Base-by-base conservation (phyloP, 2,888 invertebrate species). In the Neoscelio sp. region DNA sequence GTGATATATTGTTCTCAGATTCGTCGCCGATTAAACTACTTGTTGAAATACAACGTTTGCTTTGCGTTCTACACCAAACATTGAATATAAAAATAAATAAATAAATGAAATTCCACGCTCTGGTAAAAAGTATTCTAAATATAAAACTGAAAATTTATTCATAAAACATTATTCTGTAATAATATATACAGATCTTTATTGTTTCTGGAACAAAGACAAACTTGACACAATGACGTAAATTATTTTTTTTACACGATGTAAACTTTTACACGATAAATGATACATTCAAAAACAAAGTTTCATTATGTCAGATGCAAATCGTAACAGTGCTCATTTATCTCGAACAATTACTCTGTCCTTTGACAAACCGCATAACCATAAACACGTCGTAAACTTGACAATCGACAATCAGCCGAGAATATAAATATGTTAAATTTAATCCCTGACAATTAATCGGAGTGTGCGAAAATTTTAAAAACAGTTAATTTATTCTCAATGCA, bases 381-480 rank as follows among this genome's bases (percentile, higher is more conserved):
- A 77, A 70, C 77, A 70, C 38, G 38, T 65, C 71, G 58, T 77
- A 71, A 71, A 77, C 50, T 58, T 58, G 71, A 77, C 71, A 71
- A 70, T 65, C 62, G 62, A 76, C 73, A 52, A 76, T 64, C 70
- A 65, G 30, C 64, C 15, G 26, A 15, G 7, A 50, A 35, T 70
- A 54, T 77, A 65, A 77, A 71, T 76, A 76, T 77, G 56, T 71
- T 48, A 13, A 58, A 58, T 75, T 67, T 28, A 48, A 50, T 42
- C 65, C 56, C n/a, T 46, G 42, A 30, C 54, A 75, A 67, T 75
- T 65, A 65, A 56, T 40, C 23, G 23, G 2, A 33, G 7, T 4
- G 20, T 30, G 44, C 33, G 38, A 28, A 46, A 58, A 60, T 40
- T 46, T 46, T 5, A 46, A 42, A 17, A 50, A 13, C 17, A 17